Conservation (phyloP, 2,888 invertebrate species). For the Folsomia candida region DNA sequence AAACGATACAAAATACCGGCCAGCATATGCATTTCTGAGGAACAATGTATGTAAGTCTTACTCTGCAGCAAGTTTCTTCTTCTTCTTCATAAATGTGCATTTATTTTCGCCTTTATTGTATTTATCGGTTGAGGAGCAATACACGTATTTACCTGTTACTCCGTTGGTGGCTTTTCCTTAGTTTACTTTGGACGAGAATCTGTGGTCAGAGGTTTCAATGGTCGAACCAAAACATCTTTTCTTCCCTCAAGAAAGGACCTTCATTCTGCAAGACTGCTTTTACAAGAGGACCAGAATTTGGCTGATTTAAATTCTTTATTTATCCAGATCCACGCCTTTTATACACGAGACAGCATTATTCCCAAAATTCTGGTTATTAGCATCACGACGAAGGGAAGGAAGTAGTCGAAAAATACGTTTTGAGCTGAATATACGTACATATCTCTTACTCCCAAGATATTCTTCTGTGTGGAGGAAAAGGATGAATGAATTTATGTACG, state of each 20-base stretch:
- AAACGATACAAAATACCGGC: neutral
- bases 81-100: neutral
- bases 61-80: neutral
- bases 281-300: too few relatives aligned
- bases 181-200: neutral
- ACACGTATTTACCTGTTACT: neutral
- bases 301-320: too few relatives aligned
- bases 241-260: neutral
- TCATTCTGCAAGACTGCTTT: neutral
- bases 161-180: slow-evolving; percentile 9
- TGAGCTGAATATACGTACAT: too few relatives aligned
- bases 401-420: too few relatives aligned
- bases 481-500: too few relatives aligned
- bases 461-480: too few relatives aligned
- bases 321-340: too few relatives aligned
- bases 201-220: slow-evolving; percentile 14
- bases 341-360: too few relatives aligned
- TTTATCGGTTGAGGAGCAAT: neutral
- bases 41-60: neutral
- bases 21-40: neutral
- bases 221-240: slow-evolving; percentile 9
- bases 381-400: too few relatives aligned
- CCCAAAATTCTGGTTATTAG: too few relatives aligned
- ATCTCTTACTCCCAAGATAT: too few relatives aligned
- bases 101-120: neutral